phyloP scores from a whole-genome alignment of 2,888 invertebrate genomes.

The Teinopalpus imperialis region DNA sequence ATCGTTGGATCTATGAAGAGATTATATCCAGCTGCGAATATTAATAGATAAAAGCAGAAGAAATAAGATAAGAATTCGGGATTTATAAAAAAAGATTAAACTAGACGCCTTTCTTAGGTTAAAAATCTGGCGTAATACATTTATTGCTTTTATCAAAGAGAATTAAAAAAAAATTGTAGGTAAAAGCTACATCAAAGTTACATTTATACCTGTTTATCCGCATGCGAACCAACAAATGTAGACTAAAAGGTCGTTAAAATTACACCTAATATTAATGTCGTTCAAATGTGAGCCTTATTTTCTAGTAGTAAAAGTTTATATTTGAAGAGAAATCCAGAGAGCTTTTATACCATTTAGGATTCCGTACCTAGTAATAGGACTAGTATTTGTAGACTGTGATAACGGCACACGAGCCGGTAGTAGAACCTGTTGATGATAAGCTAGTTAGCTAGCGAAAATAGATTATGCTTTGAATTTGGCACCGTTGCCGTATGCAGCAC shows the following conservation, averaged over 20 bases:
- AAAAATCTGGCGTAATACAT: too few relatives aligned
- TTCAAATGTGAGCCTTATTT: not conserved
- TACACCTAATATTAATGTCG: not conserved
- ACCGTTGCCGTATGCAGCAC: slow-evolving; percentile 43
- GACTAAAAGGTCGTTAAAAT: slow-evolving; percentile 16
- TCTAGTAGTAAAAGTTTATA: not conserved
- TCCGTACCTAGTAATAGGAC: slow-evolving; percentile 19
- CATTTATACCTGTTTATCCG: slow-evolving; percentile 8
- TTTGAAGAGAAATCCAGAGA: not conserved
- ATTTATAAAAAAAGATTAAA: too few relatives aligned
- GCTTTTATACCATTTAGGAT: slow-evolving; percentile 12
- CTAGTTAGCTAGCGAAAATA: slow-evolving; percentile 50
- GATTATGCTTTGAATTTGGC: slow-evolving; percentile 71
- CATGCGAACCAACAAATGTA: slow-evolving; percentile 9
- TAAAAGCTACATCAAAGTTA: slow-evolving; percentile 1
- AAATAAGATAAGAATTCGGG: too few relatives aligned
- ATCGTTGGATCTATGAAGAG: too few relatives aligned
- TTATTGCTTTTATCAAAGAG: too few relatives aligned
- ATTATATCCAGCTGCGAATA: too few relatives aligned
- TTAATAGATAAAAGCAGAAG: too few relatives aligned
- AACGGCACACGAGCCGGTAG: slow-evolving; percentile 74
- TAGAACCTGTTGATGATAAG: slow-evolving; percentile 80
- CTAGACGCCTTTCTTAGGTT: too few relatives aligned
- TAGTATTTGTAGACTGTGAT: slow-evolving; percentile 79
- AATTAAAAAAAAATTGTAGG: too few relatives aligned